Percentiles rank a stretch among this genome's conserved stretches.
Evolutionary conservation across 2,797 vertebrate species (phyloP).

Genomic region (Leuciscus waleckii): DNA sequence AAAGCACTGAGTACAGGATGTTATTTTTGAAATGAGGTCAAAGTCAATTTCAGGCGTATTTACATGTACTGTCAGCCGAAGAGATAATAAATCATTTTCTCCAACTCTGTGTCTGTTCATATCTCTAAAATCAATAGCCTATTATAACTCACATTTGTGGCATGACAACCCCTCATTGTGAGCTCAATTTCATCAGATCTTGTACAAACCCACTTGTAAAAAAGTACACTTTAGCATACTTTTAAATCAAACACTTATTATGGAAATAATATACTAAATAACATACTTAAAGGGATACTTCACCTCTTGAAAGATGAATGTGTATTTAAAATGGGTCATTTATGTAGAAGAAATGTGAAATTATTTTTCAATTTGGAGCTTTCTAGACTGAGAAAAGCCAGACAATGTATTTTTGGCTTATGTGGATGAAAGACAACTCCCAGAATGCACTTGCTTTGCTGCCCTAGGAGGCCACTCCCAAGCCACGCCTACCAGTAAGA

Average conservation of each 20-base stretch:
- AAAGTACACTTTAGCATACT: not conserved
- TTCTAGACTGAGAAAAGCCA: too few relatives aligned
- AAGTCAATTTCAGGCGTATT: conserved; percentile 8
- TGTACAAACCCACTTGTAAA: not conserved
- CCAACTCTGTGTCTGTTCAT: conserved; percentile 17
- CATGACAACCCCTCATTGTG: conserved; percentile 15
- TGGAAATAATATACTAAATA: not conserved
- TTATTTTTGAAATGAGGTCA: conserved; percentile 23
- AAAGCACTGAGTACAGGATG: not conserved
- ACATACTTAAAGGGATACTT: too few relatives aligned
- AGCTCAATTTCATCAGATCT: not conserved
- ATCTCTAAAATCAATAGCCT: conserved; percentile 28
- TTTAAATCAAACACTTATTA: not conserved
- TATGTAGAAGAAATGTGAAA: too few relatives aligned
- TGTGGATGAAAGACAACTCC: too few relatives aligned
- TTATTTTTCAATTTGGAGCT: too few relatives aligned
- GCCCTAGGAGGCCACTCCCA: too few relatives aligned
- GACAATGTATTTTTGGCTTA: too few relatives aligned
- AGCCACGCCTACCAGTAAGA: too few relatives aligned
- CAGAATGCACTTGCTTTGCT: too few relatives aligned
- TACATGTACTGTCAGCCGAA: conserved; percentile 14
- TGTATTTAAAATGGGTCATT: too few relatives aligned
- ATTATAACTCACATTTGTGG: conserved; percentile 42
- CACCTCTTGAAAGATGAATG: too few relatives aligned
- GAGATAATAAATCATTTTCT: conserved; percentile 27